Conservation (phyloP, 2,113 vertebrate species). For the Anguilla japonica region DNA sequence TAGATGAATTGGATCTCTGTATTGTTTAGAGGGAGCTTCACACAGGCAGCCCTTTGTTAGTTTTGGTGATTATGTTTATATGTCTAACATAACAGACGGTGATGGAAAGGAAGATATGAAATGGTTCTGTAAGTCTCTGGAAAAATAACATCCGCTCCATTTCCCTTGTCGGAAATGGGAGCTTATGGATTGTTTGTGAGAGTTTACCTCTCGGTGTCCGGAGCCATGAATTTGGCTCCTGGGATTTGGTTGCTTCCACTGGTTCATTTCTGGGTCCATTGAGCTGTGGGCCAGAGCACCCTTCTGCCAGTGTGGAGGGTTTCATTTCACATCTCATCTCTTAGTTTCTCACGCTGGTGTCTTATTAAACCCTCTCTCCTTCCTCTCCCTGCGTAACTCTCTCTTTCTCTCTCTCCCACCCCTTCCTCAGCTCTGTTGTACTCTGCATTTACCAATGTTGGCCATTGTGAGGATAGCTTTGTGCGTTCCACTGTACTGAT, state of each 20-base stretch:
- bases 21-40: neutral
- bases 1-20: neutral
- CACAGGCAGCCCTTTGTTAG: neutral
- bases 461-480: neutral
- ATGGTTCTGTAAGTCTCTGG: neutral
- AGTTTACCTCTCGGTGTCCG: neutral
- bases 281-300: neutral
- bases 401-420: neutral
- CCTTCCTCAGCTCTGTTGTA: neutral
- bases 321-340: neutral
- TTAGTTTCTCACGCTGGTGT: neutral
- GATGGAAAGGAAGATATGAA: neutral
- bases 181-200: conserved; percentile 6
- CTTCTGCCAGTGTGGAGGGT: neutral
- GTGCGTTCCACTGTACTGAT: too few relatives aligned
- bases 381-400: neutral
- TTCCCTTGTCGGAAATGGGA: neutral
- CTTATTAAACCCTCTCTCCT: neutral
- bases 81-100: neutral
- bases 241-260: neutral
- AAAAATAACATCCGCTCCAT: conserved; percentile 1
- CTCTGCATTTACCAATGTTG: neutral
- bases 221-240: neutral
- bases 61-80: neutral
- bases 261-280: neutral